phyloP scores from a whole-genome alignment of 1,140 invertebrate genomes.

The Drosophila erecta region DNA sequence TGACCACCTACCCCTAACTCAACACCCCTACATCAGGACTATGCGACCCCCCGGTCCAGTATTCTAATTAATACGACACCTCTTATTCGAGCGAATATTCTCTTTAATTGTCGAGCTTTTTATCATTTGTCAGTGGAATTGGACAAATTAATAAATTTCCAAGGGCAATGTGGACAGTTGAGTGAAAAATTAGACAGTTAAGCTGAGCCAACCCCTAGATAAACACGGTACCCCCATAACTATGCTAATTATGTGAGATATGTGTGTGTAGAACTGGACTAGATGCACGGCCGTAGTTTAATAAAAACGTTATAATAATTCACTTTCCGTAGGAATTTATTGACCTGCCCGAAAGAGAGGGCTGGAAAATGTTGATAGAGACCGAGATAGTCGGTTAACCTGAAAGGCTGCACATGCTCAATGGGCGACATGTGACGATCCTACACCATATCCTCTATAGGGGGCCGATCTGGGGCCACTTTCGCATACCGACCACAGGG shows the following conservation, averaged over 20 bases:
- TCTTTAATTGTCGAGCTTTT: constrained; percentile 75
- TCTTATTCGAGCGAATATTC: constrained; percentile 36
- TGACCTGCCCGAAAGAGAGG: constrained; percentile 44
- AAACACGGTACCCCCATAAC: constrained; percentile 56
- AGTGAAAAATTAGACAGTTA: constrained; percentile 80
- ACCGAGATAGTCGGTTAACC: constrained; percentile 48
- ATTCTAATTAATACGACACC: constrained; percentile 77
- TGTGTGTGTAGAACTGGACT: constrained; percentile 8
- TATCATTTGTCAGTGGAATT: constrained; percentile 80
- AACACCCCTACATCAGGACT: constrained; percentile 14
- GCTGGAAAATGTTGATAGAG: constrained; percentile 13
- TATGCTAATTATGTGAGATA: constrained; percentile 79
- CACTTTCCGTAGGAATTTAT: constrained; percentile 73
- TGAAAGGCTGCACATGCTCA: constrained; percentile 81
- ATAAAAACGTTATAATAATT: constrained; percentile 83
- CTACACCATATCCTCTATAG: constrained; percentile 10
- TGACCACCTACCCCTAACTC: constrained; percentile 31
- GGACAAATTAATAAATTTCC: constrained; percentile 81
- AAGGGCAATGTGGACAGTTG: constrained; percentile 74
- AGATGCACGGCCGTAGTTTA: constrained; percentile 55
- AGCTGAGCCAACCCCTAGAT: constrained; percentile 30
- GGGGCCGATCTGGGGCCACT: constrained; percentile 44
- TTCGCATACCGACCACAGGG: constrained; percentile 49
- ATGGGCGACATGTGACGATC: constrained; percentile 68
- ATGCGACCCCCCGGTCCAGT: constrained; percentile 29